These are phyloP conservation scores for Tetranychus piercei DNA, from an alignment of 2,888 invertebrate genomes.

Conservation along the genomic window DNA sequence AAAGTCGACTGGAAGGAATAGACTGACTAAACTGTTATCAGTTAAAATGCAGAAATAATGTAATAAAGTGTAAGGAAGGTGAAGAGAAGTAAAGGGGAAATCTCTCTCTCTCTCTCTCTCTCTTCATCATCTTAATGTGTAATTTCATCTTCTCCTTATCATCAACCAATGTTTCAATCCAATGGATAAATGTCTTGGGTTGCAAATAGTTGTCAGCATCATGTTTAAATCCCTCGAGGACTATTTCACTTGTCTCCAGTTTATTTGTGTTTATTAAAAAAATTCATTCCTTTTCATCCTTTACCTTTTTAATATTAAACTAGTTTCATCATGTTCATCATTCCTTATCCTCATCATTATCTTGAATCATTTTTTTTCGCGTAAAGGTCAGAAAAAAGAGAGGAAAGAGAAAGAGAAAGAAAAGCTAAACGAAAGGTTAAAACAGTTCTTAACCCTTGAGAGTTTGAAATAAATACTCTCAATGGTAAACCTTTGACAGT, in stretches of 20 bases:
- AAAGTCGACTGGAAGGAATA: neutral
- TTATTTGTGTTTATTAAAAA: neutral
- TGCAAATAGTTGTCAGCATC: neutral
- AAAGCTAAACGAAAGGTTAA: neutral
- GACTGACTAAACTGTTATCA: neutral
- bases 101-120: neutral
- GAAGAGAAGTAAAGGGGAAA: neutral
- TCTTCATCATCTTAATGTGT: neutral
- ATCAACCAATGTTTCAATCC: neutral
- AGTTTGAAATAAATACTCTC: neutral
- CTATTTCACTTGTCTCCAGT: neutral
- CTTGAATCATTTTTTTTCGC: neutral
- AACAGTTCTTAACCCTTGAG: neutral
- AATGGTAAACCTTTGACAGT: neutral
- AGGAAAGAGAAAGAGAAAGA: neutral
- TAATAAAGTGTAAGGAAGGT: neutral
- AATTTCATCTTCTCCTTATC: neutral
- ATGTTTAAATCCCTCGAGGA: neutral
- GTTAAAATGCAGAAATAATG: neutral
- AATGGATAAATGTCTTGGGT: neutral
- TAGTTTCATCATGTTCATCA: neutral
- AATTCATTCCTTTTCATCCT: neutral
- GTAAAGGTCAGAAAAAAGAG: neutral
- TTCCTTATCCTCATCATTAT: neutral
- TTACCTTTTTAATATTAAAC: neutral